These are phyloP conservation scores for Amphiduros pacificus DNA, from an alignment of 2,888 invertebrate genomes.

Conservation along the genomic window DNA sequence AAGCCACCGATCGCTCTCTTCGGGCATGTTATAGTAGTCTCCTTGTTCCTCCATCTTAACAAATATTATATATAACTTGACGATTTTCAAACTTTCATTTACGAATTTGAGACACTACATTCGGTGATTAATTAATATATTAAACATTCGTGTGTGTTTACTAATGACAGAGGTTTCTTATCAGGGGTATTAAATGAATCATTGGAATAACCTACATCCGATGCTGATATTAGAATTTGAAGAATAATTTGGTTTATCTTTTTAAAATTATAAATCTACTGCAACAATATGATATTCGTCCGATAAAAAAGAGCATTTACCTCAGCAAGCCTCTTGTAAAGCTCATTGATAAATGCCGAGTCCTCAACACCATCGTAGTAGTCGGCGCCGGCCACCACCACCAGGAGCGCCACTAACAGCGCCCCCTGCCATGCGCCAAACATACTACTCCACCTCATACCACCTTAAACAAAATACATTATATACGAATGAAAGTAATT, in stretches of 20 bases:
- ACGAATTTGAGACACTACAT: not conserved
- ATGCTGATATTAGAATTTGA: too few relatives aligned
- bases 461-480: too few relatives aligned
- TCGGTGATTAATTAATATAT: not conserved
- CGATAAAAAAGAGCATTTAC: not conserved
- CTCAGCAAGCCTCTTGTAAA: conserved; percentile 27
- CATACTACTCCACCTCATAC: too few relatives aligned
- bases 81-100: not conserved
- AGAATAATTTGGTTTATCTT: too few relatives aligned
- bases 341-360: too few relatives aligned
- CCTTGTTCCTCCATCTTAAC: not conserved
- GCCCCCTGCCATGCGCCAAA: not conserved
- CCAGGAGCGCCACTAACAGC: conserved; percentile 9
- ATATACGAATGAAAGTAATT: too few relatives aligned
- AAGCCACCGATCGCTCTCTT: not conserved
- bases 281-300: not conserved
- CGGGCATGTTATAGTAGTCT: not conserved
- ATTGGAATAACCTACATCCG: not conserved
- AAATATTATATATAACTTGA: not conserved
- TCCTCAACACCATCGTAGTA: conserved; percentile 23
- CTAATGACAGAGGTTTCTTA: not conserved
- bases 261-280: not conserved
- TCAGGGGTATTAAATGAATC: not conserved
- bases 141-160: not conserved
- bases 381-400: conserved; percentile 8